Base-by-base conservation (phyloP, 2,888 invertebrate genomes). In the Marasmarcha lunaedactyla region DNA sequence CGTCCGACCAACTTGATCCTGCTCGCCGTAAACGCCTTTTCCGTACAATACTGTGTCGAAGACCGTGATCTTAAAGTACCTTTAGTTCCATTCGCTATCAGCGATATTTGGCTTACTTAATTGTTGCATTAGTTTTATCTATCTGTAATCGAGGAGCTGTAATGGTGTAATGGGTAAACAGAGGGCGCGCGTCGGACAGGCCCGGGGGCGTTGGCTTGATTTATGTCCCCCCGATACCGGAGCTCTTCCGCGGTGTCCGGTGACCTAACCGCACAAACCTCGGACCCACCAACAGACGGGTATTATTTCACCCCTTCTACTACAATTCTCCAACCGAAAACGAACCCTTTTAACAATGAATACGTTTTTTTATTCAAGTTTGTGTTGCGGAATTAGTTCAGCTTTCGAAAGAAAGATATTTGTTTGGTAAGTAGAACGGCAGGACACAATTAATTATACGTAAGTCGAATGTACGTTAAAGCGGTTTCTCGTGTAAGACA, bases 401-500 rank as follows among this genome's bases (percentile, higher is more conserved):
- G 20, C 7, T 20, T 7, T 5, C 20, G 7, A 20, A 20, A 20
- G 20, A 20, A 20, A 20, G n/a, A 20, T 20, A 7, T 3, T 20
- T 3, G 20, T 7, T 9, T 12, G 58, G 51, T 68, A 76, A 77
- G 77, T 77, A 70, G 67, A 60, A 20, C 20, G 7, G 47, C 74
- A 73, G 70, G 71, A 70, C 69, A 59, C 72, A 72, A 77, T 77
- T 73, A 76, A 78, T 78, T 78, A 73, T 68, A 63, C 51, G 54
- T 56, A 48, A 57, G 49, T 53, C 47, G 53, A 58, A 57, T 63
- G 62, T 60, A 60, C 59, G 56, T 58, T 52, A 56, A 78, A 78
- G n/a, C 77, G 76, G 78, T 77, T 71, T 71, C 74, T 78, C 59
- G 72, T 71, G 77, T 77, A 73, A 69, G 70, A 69, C 65, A 68